Conservation (phyloP, 2,888 invertebrate species). For the Zele albiditarsus region DNA sequence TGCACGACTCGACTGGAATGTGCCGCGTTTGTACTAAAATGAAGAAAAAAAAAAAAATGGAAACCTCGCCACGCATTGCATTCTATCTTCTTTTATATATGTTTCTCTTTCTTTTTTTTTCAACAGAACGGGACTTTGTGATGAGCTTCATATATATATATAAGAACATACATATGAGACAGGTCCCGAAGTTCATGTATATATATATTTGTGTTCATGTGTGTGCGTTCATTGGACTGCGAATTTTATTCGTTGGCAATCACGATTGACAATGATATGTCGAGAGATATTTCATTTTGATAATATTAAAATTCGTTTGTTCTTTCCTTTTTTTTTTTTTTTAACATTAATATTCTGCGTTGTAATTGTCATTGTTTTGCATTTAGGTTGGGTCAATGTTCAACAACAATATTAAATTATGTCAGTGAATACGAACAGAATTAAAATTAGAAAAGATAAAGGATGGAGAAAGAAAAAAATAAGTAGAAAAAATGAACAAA, state of each 20-base stretch:
- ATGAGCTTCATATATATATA: conserved; percentile 12
- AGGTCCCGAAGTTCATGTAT: not conserved
- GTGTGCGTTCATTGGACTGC: conserved; percentile 13
- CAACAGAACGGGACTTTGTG: conserved; percentile 23
- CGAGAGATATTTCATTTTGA: conserved; percentile 7
- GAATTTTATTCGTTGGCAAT: conserved; percentile 25
- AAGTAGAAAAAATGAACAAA: conserved; percentile 15
- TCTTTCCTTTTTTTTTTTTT: not conserved
- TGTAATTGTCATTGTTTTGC: conserved; percentile 26
- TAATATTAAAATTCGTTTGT: not conserved
- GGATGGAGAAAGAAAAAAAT: not conserved
- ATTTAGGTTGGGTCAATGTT: not conserved
- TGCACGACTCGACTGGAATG: conserved; percentile 43
- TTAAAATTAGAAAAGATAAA: conserved; percentile 21
- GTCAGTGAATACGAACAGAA: conserved; percentile 2
- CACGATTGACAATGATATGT: conserved; percentile 18
- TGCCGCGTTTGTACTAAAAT: conserved; percentile 32
- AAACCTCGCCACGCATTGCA: conserved; percentile 30
- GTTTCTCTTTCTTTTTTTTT: conserved; percentile 1
- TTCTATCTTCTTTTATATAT: conserved; percentile 31
- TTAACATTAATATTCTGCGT: conserved; percentile 17
- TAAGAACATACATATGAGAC: not conserved
- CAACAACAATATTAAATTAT: not conserved
- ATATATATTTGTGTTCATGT: not conserved
- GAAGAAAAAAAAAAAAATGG: conserved; percentile 35